phyloP scores from a whole-genome alignment of 2,113 vertebrate species.

The Motacilla tschutschensis region DNA sequence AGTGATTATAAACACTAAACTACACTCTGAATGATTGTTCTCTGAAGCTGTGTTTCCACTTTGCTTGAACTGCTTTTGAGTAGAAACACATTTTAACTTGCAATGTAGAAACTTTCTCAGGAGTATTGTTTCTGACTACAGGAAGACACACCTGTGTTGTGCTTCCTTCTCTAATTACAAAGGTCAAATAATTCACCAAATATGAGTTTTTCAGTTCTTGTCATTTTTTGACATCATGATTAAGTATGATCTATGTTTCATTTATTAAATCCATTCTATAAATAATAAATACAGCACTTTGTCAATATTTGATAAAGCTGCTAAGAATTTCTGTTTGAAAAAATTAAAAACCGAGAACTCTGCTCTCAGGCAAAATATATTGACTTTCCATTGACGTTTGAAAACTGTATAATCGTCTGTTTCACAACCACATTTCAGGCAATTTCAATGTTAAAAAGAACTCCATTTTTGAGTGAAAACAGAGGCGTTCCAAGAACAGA shows the following conservation, averaged over 20 bases:
- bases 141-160: constrained; percentile 69
- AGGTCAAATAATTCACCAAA: constrained; percentile 46
- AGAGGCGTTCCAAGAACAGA: not conserved
- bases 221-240: constrained; percentile 36
- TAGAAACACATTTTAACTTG: constrained; percentile 61
- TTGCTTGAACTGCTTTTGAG: constrained; percentile 48
- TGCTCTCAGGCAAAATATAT: not conserved
- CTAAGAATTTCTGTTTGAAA: constrained; percentile 1
- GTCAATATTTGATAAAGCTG: constrained; percentile 42
- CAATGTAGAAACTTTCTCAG: constrained; percentile 2
- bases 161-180: constrained; percentile 50
- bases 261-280: constrained; percentile 48
- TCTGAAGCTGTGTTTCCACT: constrained; percentile 42
- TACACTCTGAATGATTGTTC: not conserved
- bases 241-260: constrained; percentile 55
- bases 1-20: constrained; percentile 42
- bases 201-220: constrained; percentile 39
- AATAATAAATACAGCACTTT: constrained; percentile 61
- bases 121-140: constrained; percentile 45
- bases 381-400: not conserved
- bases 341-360: not conserved
- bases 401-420: not conserved
- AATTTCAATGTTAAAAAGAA: constrained; percentile 7
- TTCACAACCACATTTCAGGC: not conserved
- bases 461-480: not conserved